Percentiles rank a stretch among this genome's conserved stretches.
Conservation (phyloP, 2,113 vertebrate genomes). For the Morone chrysops region DNA sequence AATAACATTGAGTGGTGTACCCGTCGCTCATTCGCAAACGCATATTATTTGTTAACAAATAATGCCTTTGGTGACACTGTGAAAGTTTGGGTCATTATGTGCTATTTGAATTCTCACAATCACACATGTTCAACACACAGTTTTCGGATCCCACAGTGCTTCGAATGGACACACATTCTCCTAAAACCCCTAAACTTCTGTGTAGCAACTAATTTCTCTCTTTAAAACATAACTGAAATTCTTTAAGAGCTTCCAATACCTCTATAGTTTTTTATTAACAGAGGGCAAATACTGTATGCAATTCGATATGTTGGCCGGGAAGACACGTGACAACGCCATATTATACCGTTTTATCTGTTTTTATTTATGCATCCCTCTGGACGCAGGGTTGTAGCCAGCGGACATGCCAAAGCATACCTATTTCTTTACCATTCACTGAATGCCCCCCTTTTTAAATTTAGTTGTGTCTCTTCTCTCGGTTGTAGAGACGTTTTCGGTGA, state of each 20-base stretch:
- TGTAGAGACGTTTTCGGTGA: conserved; percentile 25
- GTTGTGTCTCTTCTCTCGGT: conserved; percentile 10
- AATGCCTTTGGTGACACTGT: conserved; percentile 69
- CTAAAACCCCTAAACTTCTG: conserved; percentile 23
- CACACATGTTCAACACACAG: conserved; percentile 1
- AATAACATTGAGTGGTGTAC: conserved; percentile 34
- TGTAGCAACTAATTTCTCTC: conserved; percentile 52
- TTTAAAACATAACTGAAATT: conserved; percentile 39
- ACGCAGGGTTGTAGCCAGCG: conserved; percentile 21
- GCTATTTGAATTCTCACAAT: conserved; percentile 29
- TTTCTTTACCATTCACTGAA: conserved; percentile 10
- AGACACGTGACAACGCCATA: conserved; percentile 26
- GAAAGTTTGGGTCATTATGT: conserved; percentile 49
- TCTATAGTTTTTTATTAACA: conserved; percentile 47
- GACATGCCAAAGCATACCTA: conserved; percentile 38
- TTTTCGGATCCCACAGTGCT: conserved; percentile 48
- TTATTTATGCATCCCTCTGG: conserved; percentile 37
- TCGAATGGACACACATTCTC: conserved; percentile 29
- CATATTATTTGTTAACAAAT: conserved; percentile 47
- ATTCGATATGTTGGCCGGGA: conserved; percentile 24
- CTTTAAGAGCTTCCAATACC: conserved; percentile 56
- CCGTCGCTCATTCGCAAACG: conserved; percentile 50
- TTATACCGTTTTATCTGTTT: conserved; percentile 1
- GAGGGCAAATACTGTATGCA: conserved; percentile 53
- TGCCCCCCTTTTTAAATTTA: neutral